Percentiles rank a stretch among this genome's conserved stretches.
phyloP scores from a whole-genome alignment of 2,888 invertebrate species.

The Calliphora vomitoria region DNA sequence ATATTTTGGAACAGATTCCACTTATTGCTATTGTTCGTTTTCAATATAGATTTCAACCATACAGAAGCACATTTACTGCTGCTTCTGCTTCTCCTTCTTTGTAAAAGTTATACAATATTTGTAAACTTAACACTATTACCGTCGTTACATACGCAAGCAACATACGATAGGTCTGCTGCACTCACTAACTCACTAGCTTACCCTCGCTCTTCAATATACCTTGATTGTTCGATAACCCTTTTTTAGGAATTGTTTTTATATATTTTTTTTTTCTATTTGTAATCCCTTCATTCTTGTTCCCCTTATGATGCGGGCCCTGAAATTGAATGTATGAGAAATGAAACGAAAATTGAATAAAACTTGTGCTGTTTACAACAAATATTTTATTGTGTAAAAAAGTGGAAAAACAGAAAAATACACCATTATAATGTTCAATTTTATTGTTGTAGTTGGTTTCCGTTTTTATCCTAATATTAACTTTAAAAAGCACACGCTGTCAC shows the following conservation, averaged over 20 bases:
- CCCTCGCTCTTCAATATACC: not conserved
- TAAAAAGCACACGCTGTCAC: not conserved
- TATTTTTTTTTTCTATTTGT: constrained; percentile 9
- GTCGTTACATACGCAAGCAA: not conserved
- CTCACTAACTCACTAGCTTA: not conserved
- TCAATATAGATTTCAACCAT: not conserved
- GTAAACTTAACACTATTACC: not conserved
- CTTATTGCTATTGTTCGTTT: constrained; percentile 34
- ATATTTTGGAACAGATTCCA: constrained; percentile 60
- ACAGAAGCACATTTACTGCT: constrained; percentile 1
- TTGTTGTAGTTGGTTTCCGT: constrained; percentile 30
- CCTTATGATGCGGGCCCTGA: not conserved
- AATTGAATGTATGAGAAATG: not conserved
- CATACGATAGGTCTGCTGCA: constrained; percentile 1
- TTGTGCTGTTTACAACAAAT: constrained; percentile 61
- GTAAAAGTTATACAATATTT: constrained; percentile 29
- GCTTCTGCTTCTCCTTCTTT: not conserved
- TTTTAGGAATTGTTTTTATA: constrained; percentile 9
- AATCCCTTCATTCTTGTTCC: not conserved
- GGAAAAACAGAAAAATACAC: constrained; percentile 13
- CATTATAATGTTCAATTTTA: constrained; percentile 51
- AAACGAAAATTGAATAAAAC: constrained; percentile 55
- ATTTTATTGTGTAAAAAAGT: constrained; percentile 37
- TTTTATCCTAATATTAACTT: constrained; percentile 24
- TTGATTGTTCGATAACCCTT: constrained; percentile 34